Conservation (phyloP, 2,113 vertebrate species). For the Nerophis ophidion region DNA sequence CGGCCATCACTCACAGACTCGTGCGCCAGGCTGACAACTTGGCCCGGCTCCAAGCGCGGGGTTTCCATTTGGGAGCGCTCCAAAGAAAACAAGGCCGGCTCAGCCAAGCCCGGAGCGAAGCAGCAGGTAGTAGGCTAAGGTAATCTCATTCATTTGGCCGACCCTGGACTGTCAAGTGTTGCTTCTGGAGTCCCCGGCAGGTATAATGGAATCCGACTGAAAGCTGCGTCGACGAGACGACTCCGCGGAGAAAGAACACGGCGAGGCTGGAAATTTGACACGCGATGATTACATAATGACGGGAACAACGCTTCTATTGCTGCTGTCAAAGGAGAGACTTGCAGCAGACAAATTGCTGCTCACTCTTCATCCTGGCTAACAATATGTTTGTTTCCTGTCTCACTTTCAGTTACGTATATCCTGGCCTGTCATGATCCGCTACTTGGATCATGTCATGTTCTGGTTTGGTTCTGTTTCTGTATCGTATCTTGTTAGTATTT, state of each 20-base stretch:
- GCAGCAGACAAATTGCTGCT: too few relatives aligned
- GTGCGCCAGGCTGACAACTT: constrained; percentile 45
- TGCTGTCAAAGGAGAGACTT: constrained; percentile 1
- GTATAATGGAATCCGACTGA: constrained; percentile 25
- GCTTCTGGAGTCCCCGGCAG: constrained; percentile 16
- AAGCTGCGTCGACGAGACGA: constrained; percentile 28
- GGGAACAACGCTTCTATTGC: not conserved
- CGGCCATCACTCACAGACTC: constrained; percentile 51
- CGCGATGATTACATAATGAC: constrained; percentile 28
- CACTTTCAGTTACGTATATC: too few relatives aligned
- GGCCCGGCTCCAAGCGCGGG: constrained; percentile 53
- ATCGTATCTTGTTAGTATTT: too few relatives aligned
- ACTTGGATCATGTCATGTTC: too few relatives aligned
- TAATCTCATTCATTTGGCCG: constrained; percentile 52
- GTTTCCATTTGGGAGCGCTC: constrained; percentile 67
- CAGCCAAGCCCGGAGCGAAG: constrained; percentile 57
- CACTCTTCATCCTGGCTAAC: not conserved
- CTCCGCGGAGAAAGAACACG: not conserved
- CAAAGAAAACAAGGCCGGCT: constrained; percentile 60
- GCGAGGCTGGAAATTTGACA: constrained; percentile 11
- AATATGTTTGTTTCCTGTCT: not conserved
- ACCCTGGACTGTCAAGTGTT: constrained; percentile 24
- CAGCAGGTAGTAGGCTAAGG: constrained; percentile 35
- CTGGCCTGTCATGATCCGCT: too few relatives aligned
- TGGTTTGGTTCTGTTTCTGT: too few relatives aligned